Base-by-base conservation (phyloP, 2,797 vertebrate species). In the Schizopygopsis pylzovi region DNA sequence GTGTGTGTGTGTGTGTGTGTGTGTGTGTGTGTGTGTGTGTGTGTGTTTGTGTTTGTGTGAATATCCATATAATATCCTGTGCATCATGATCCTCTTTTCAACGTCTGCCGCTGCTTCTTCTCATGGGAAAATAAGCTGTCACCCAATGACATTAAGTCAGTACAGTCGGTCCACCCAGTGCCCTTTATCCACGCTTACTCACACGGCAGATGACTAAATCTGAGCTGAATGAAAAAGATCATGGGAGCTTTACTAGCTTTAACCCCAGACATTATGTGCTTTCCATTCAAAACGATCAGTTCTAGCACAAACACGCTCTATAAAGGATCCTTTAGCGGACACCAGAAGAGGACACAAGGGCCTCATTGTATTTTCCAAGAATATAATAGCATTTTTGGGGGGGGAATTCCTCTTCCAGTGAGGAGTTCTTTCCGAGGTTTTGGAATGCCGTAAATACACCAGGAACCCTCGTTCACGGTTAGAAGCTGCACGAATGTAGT, bases 151-250 rank as follows among this genome's bases (percentile, higher is more conserved):
- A 88, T 86, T 45, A 67, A 65, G 61, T 80, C 59, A 25, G 37
- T 92, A 92, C 41, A 18, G 37, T 92, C 92, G 93, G 79, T 93
- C 92, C 93, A 79, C 84, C 84, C 89, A 22, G 67, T 94, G 93
- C 92, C 91, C 93, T 94, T 95, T 94, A 92, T 81, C 75, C 71
- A 89, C 65, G 83, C 89, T 88, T 81, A 83, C 70, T 87, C 85
- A 83, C 59, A 81, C 15, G 11, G 41, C 9, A 3, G 28, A 65
- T 85, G 75, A 86, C 79, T 20, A 79, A 78, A 77, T 84, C 43
- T 16, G 67, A 75, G 49, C 10, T 76, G 54, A 85, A 85, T 82
- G 76, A 75, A 76, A 77, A 6, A 49, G 54, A 76, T 45, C 43
- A 18, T 1, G 4, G 10, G 18, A 0, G 25, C 52, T 83, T 79